phyloP scores from a whole-genome alignment of 1,140 invertebrate species.

The Idris sp. region DNA sequence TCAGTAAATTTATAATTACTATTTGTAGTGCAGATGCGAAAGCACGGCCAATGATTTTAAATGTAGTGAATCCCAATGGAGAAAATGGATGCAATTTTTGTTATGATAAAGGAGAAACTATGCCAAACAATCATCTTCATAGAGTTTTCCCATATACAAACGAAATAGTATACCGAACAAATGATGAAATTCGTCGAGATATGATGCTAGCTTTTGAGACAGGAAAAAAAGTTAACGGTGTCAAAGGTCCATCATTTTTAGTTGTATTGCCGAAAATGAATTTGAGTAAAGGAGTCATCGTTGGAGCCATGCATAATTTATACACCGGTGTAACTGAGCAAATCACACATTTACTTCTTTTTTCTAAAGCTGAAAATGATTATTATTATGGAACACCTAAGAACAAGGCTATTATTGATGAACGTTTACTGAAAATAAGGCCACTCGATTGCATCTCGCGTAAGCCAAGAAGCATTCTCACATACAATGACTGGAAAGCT shows the following conservation, averaged over 20 bases:
- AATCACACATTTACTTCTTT: constrained; percentile 1
- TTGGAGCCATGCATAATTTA: constrained; percentile 5
- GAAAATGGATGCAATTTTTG: constrained; percentile 2
- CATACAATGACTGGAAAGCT: neutral
- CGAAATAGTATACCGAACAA: neutral
- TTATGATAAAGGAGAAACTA: constrained; percentile 2
- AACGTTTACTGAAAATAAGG: constrained; percentile 5
- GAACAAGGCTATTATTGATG: constrained; percentile 1
- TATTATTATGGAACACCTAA: neutral
- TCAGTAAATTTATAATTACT: constrained; percentile 7
- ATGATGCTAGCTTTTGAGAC: neutral
- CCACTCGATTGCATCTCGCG: neutral
- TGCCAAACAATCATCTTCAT: constrained; percentile 1
- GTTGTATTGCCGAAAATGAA: constrained; percentile 7
- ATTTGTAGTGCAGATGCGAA: constrained; percentile 9
- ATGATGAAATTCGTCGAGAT: neutral
- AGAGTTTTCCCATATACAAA: neutral
- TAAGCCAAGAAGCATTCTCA: constrained; percentile 3
- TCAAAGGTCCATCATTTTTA: constrained; percentile 19
- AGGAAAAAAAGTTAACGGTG: neutral
- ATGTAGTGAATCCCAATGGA: neutral
- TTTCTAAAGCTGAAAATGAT: neutral
- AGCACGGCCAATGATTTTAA: neutral
- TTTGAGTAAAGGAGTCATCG: constrained; percentile 1
- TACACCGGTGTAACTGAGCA: constrained; percentile 4